Base-by-base conservation (phyloP, 2,888 invertebrate species). In the Sepiola atlantica region DNA sequence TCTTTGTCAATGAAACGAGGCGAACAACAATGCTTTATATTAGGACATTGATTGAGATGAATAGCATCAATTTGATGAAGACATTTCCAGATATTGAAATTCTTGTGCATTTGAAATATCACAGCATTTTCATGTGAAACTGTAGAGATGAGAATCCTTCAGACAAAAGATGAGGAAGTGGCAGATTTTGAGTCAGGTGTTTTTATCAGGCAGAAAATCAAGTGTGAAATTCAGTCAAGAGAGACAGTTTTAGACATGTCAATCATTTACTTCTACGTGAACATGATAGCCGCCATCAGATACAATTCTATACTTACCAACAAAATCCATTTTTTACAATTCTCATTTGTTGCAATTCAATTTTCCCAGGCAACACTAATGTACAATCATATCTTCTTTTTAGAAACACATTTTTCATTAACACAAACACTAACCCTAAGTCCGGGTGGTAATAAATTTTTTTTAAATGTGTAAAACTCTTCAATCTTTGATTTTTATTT, bases 171-270 rank as follows among this genome's bases (percentile, higher is more conserved):
- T 77, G 77, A 77, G n/a, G 14, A 77, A 77, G 16, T 77, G n/a
- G n/a, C 77, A 77, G 77, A n/a, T n/a, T 77, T 77, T 77, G 24
- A 12, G 77, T 77, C 77, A n/a, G n/a, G n/a, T 77, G 16, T 4
- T 77, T n/a, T 14, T 61, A 12, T 61, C 6, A 61, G 0, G 28
- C 28, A 77, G 24, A 61, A 24, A 77, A 77, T 28, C 14, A 28
- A n/a, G n/a, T 18, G n/a, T 77, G 77, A n/a, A 77, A 77, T 77
- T 77, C n/a, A 77, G 77, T 77, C 16, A 28, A 61, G 24, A 16
- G 14, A 77, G 77, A 77, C 77, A 77, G 77, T 77, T 77, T 77
- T 77, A 77, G 77, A 77, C 77, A 77, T 77, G 77, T 77, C 77
- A 77, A 77, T n/a, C n/a, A n/a, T 77, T 77, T 32, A 77, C n/a